These are phyloP conservation scores for Lasioglossum pauxillum DNA, from an alignment of 2,888 invertebrate genomes.

Conservation along the genomic window DNA sequence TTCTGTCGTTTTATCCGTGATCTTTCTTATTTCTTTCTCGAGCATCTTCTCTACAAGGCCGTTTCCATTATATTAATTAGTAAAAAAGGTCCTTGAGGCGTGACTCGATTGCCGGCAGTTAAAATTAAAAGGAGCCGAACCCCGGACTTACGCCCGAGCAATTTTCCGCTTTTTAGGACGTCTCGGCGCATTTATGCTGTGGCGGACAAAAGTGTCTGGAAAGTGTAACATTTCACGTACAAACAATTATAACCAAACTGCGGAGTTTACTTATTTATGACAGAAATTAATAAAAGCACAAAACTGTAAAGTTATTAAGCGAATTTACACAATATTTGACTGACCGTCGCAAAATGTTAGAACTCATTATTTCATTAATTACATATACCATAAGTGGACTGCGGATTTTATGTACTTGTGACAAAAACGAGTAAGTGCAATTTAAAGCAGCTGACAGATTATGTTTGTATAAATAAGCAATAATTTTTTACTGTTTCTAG, in stretches of 20 bases:
- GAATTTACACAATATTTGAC: background rate
- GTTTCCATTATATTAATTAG: constrained; percentile 73
- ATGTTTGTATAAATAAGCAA: too few species aligned
- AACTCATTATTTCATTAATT: too few species aligned
- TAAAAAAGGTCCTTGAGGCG: constrained; percentile 68
- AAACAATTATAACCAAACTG: background rate
- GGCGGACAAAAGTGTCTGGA: background rate
- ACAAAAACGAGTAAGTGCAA: too few species aligned
- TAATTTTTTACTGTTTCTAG: too few species aligned
- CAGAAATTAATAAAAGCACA: background rate
- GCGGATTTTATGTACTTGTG: too few species aligned
- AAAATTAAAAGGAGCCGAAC: constrained; percentile 70
- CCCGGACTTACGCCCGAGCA: constrained; percentile 48
- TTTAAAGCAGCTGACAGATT: too few species aligned
- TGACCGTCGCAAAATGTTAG: too few species aligned
- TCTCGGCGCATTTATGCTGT: constrained; percentile 13
- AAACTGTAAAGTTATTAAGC: too few species aligned
- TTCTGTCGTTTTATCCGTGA: constrained; percentile 31
- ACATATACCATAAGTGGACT: too few species aligned
- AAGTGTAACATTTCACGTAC: background rate
- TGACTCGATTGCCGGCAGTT: constrained; percentile 67
- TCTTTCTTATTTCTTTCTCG: constrained; percentile 27
- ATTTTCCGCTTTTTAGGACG: constrained; percentile 64
- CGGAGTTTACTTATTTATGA: background rate
- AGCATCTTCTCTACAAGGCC: constrained; percentile 40